Conservation (phyloP, 2,113 vertebrate genomes). For the Serilophus lunatus region DNA sequence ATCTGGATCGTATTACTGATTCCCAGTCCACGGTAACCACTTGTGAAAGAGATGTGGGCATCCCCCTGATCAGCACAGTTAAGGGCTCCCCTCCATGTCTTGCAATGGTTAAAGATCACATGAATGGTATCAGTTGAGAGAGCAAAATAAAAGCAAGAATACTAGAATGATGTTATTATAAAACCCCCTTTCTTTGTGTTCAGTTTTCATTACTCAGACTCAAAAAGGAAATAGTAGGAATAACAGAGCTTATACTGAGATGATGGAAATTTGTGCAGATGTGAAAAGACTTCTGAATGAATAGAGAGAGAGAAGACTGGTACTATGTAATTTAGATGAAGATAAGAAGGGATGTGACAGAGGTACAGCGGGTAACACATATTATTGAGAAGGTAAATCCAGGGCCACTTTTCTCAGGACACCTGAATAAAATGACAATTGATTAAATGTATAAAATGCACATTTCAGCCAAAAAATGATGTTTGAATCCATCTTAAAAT, state of each 20-base stretch:
- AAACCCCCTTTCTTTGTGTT: background rate
- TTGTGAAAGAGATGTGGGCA: background rate
- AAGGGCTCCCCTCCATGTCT: background rate
- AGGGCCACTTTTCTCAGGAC: background rate
- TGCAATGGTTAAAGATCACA: background rate
- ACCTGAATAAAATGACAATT: background rate
- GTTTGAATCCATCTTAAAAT: background rate
- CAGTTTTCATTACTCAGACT: background rate
- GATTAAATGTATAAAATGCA: background rate
- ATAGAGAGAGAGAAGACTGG: background rate
- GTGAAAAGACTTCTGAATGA: slow-evolving; percentile 14
- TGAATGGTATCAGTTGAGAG: background rate
- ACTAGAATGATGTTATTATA: background rate
- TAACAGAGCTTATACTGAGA: background rate
- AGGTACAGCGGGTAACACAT: background rate
- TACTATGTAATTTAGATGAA: slow-evolving; percentile 12
- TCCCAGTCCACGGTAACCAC: background rate
- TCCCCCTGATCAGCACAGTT: background rate
- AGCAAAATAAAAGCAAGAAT: background rate
- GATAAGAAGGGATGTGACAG: background rate
- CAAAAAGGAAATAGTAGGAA: background rate
- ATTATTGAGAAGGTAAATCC: slow-evolving; percentile 9
- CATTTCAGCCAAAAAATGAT: background rate
- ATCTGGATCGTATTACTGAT: background rate
- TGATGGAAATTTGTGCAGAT: slow-evolving; percentile 16